Conservation (phyloP, 2,113 vertebrate species). For the Caracal caracal region DNA sequence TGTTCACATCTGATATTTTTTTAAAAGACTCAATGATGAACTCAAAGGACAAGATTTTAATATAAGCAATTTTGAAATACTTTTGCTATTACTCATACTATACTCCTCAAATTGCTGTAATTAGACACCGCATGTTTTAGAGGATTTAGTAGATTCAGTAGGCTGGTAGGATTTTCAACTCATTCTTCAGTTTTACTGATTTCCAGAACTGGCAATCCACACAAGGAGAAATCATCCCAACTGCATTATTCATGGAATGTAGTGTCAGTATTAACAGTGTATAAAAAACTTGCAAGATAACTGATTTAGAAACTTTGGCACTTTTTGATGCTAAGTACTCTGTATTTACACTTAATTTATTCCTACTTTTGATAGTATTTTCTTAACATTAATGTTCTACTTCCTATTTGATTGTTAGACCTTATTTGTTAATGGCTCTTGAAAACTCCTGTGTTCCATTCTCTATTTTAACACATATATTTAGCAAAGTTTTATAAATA, state of each 20-base stretch:
- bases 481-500: slow-evolving; percentile 56
- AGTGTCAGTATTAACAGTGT: slow-evolving; percentile 17
- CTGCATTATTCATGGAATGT: neutral
- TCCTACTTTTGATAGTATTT: neutral
- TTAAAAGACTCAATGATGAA: slow-evolving; percentile 11
- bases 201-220: neutral
- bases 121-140: neutral
- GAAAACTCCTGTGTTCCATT: slow-evolving; percentile 24
- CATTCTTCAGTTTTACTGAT: slow-evolving; percentile 13
- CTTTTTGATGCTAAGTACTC: neutral
- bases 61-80: slow-evolving; percentile 16
- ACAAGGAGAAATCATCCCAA: slow-evolving; percentile 35
- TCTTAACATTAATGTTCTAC: slow-evolving; percentile 4
- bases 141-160: neutral
- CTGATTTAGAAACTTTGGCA: slow-evolving; percentile 55
- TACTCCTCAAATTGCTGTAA: slow-evolving; percentile 42
- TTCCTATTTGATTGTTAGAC: slow-evolving; percentile 32
- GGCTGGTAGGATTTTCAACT: neutral
- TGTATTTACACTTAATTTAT: neutral
- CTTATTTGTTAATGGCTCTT: slow-evolving; percentile 47
- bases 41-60: slow-evolving; percentile 50
- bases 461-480: slow-evolving; percentile 37
- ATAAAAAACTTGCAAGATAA: slow-evolving; percentile 33
- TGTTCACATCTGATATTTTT: neutral
- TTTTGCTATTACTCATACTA: slow-evolving; percentile 3